Base-by-base conservation (phyloP, 2,113 vertebrate genomes). In the Garra rufa region DNA sequence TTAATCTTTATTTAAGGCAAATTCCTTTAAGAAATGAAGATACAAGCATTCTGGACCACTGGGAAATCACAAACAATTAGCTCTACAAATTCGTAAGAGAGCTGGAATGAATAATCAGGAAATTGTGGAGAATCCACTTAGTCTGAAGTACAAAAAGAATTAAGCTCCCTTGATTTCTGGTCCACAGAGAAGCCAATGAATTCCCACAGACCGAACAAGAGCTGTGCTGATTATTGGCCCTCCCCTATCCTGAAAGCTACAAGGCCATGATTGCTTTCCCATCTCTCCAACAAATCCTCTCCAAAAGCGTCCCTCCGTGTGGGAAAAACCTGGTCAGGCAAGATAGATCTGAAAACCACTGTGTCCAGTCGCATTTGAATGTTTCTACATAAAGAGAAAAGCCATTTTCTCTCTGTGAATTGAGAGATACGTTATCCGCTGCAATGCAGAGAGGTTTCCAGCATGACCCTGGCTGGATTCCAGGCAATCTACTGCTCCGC, bases 401-500 rank as follows among this genome's bases (percentile, higher is more conserved):
- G 26, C 28, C 24, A 4, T 46, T 75, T 30, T 67, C 24, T 80
- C 6, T 24, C 41, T 67, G 41, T 21, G 24, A 44, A 63, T 50
- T 48, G 43, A 80, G 24, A 65, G 44, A 80, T 80, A 48, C 46
- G 26, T 34, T 65, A 70, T 70, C 65, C 30, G 10, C 79, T 82
- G 79, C 79, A 81, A 70, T 81, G 63, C 79, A 70, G 79, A 7
- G 46, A 82, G 46, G 3, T 41, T 19, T 81, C 46, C 26, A 26
- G 28, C 65, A 30, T 48, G 77, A 67, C 9, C 19, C 43, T 80
- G 77, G 77, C 57, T 67, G 77, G 21, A 14, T 28, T 80, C 59
- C 77, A 65, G 41, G 43, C 59, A 80, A 80, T 80, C 77, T 48
- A 80, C 77, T 80, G 77, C 77, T 80, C 77, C 6, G 59, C 8